phyloP scores from a whole-genome alignment of 2,113 vertebrate species.

The Eidolon helvum region DNA sequence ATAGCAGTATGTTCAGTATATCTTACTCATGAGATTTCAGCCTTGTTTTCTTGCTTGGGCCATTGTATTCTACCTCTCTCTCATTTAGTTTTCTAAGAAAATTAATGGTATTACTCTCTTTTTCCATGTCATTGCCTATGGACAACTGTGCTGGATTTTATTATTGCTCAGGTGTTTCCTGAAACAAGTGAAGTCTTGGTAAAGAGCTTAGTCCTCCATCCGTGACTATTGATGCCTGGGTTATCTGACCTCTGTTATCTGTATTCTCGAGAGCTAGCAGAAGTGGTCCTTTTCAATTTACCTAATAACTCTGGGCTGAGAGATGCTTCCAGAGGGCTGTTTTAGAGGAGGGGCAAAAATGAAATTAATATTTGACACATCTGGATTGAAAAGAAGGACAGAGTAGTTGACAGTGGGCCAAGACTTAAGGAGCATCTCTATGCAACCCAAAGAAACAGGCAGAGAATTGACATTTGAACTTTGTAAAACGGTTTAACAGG shows the following conservation, averaged over 20 bases:
- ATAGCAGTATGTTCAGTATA: neutral
- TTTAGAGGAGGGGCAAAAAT: neutral
- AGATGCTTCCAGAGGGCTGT: neutral
- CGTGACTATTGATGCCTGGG: neutral
- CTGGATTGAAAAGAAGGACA: neutral
- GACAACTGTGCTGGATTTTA: neutral
- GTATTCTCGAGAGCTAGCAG: neutral
- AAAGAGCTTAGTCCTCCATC: neutral
- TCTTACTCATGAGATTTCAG: neutral
- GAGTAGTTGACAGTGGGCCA: neutral
- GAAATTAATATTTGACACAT: neutral
- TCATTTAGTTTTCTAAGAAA: slow-evolving; percentile 17
- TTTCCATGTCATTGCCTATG: neutral
- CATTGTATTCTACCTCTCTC: neutral
- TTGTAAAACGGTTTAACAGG: neutral
- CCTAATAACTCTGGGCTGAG: neutral
- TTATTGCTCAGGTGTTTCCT: neutral
- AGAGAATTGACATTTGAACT: neutral
- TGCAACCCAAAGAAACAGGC: neutral
- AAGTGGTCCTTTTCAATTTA: neutral
- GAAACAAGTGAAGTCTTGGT: neutral
- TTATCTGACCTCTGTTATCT: neutral
- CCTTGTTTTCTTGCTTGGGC: neutral
- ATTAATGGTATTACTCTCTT: neutral
- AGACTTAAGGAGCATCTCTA: neutral